Conservation (phyloP, 1,140 invertebrate genomes). For the Drosophila melanica region DNA sequence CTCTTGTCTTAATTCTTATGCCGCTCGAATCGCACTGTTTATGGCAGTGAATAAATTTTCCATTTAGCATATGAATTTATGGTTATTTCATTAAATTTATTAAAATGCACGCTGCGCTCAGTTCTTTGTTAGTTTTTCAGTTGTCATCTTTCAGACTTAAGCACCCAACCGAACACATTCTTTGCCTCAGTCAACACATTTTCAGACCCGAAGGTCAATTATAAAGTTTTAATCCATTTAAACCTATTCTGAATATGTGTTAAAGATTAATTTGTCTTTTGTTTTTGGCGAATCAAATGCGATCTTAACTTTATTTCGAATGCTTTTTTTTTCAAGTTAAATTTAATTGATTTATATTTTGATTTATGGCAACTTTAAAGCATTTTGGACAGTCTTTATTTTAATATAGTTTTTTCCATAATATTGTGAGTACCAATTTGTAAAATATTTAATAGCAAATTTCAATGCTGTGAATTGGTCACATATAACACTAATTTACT, state of each 20-base stretch:
- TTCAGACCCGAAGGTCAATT: conserved; percentile 7
- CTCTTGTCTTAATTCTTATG: conserved; percentile 54
- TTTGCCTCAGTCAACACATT: background rate
- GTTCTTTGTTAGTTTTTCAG: conserved; percentile 39
- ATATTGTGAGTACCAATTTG: background rate
- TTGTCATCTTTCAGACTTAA: conserved; percentile 42
- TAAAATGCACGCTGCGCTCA: conserved; percentile 62
- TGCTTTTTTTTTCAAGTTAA: no score
- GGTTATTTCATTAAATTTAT: conserved; percentile 68
- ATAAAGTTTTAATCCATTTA: background rate
- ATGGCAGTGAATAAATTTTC: conserved; percentile 65
- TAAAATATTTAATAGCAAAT: conserved; percentile 1
- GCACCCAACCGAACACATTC: conserved; percentile 10
- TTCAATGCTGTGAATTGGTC: background rate
- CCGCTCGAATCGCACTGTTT: conserved; percentile 64
- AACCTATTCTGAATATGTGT: background rate
- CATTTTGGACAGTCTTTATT: no score
- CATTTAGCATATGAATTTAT: conserved; percentile 72
- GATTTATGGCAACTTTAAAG: no score
- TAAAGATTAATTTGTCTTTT: no score
- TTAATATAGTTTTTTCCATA: background rate
- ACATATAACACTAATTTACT: conserved; percentile 5
- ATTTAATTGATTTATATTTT: no score
- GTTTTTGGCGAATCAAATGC: no score
- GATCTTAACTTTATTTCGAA: no score